Conservation (phyloP, 2,797 vertebrate species). For the Spinibarbus caldwelli region DNA sequence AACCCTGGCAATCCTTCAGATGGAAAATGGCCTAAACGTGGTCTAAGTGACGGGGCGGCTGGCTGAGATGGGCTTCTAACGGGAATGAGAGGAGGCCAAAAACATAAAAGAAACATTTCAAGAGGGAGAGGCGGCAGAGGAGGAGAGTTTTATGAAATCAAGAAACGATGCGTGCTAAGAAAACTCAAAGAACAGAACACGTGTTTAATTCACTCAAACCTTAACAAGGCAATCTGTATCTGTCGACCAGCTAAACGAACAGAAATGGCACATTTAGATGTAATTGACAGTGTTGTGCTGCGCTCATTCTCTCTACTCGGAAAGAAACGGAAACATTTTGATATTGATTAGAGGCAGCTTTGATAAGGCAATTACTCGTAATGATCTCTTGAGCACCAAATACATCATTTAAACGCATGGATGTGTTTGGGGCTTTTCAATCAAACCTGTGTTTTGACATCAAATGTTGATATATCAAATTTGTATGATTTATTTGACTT, state of each 20-base stretch:
- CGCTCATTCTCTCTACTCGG: constrained; percentile 7
- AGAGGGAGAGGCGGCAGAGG: constrained; percentile 28
- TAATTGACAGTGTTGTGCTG: constrained; percentile 32
- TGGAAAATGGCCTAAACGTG: constrained; percentile 62
- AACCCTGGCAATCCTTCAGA: constrained; percentile 71
- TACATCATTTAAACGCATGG: not conserved
- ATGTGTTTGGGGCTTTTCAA: constrained; percentile 16
- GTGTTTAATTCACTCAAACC: constrained; percentile 25
- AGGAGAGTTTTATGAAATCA: constrained; percentile 38
- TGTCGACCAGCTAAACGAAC: not conserved
- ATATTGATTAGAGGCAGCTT: constrained; percentile 42
- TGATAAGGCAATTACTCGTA: constrained; percentile 40
- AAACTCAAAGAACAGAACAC: constrained; percentile 55
- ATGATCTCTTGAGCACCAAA: constrained; percentile 12
- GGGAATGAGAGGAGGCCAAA: constrained; percentile 17
- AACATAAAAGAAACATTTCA: constrained; percentile 24
- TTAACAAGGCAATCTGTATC: constrained; percentile 25
- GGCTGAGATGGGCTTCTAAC: constrained; percentile 56
- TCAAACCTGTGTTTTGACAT: constrained; percentile 25
- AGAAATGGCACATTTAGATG: constrained; percentile 33
- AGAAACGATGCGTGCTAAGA: constrained; percentile 53
- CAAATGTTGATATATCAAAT: not conserved
- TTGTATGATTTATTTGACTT: not conserved
- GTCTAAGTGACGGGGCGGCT: constrained; percentile 68
- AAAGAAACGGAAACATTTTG: constrained; percentile 43